A percentile compares a stretch with the other conserved stretches of the same genome.
These are phyloP conservation scores for Drosophila littoralis DNA, from an alignment of 1,140 invertebrate genomes.

Conservation along the genomic window DNA sequence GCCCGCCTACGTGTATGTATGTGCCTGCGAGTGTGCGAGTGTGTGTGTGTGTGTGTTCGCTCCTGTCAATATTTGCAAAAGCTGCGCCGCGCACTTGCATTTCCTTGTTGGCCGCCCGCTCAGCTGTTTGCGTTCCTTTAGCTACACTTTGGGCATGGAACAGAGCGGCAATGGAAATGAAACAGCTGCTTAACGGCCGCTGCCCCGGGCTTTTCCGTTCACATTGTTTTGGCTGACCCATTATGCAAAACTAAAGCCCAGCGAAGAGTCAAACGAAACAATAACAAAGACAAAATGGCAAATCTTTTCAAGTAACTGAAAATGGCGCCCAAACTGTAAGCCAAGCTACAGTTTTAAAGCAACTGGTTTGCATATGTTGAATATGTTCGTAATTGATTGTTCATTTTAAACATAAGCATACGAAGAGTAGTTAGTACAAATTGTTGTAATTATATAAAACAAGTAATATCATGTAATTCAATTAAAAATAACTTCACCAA, in stretches of 20 bases:
- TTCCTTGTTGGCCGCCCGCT: conserved; percentile 48
- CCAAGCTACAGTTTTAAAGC: not conserved
- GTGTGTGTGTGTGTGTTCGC: not conserved
- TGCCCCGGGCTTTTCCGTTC: conserved; percentile 19
- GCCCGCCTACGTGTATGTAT: not conserved
- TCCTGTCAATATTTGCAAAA: conserved; percentile 55
- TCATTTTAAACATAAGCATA: not conserved
- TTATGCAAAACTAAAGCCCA: conserved; percentile 51
- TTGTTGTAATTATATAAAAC: not conserved
- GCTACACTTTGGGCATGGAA: conserved; percentile 53
- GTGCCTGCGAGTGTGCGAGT: not conserved
- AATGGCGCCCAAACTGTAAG: conserved; percentile 24
- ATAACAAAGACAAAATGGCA: not conserved
- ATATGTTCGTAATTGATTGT: not conserved
- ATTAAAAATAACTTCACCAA: not conserved
- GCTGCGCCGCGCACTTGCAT: conserved; percentile 71
- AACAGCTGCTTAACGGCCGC: conserved; percentile 39
- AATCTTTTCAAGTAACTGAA: not conserved
- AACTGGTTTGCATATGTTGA: not conserved
- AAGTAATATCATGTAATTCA: not conserved
- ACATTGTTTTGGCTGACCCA: conserved; percentile 25
- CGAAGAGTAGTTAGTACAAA: not conserved
- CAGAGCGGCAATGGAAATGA: conserved; percentile 59
- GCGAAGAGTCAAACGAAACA: not conserved
- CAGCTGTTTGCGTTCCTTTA: conserved; percentile 59